A percentile compares a stretch with the other conserved stretches of the same genome.
phyloP scores from a whole-genome alignment of 2,113 vertebrate genomes.

The Talpa occidentalis region DNA sequence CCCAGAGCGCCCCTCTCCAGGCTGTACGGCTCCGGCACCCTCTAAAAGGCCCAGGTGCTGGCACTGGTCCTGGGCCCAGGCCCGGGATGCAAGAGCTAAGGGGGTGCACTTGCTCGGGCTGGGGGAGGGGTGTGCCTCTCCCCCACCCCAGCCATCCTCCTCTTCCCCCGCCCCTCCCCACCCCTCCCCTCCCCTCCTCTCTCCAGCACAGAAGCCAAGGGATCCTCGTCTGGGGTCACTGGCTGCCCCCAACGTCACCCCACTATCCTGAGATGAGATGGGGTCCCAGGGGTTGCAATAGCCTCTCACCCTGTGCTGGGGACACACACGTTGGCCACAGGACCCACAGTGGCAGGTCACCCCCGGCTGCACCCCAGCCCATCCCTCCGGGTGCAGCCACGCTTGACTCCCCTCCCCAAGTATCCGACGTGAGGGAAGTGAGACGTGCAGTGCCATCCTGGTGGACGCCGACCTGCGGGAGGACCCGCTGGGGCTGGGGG shows the following conservation, averaged over 20 bases:
- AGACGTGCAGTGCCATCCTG: too few relatives aligned
- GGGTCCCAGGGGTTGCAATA: background rate
- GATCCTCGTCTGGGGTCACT: background rate
- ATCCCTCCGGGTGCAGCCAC: too few relatives aligned
- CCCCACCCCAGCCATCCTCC: too few relatives aligned
- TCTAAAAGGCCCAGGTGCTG: conserved; percentile 72
- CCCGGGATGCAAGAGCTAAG: conserved; percentile 1
- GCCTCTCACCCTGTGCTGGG: background rate
- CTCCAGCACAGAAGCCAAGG: background rate
- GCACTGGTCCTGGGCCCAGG: too few relatives aligned
- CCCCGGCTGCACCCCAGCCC: background rate
- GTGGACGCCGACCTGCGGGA: too few relatives aligned
- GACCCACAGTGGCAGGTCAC: rapidly evolving
- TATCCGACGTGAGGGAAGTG: too few relatives aligned
- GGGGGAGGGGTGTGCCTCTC: too few relatives aligned
- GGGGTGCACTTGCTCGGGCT: too few relatives aligned
- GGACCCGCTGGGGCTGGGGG: too few relatives aligned
- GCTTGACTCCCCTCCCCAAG: too few relatives aligned
- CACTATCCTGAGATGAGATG: background rate
- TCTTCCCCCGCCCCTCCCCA: rapidly evolving
- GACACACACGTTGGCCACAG: rapidly evolving
- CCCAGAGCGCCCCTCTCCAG: conserved; percentile 69
- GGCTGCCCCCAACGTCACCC: background rate
- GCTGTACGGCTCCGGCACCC: conserved; percentile 3
- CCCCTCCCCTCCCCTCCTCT: background rate